Evolutionary conservation across 2,797 vertebrate genomes (phyloP).

Genomic region (Neosilurus hyrtlii): DNA sequence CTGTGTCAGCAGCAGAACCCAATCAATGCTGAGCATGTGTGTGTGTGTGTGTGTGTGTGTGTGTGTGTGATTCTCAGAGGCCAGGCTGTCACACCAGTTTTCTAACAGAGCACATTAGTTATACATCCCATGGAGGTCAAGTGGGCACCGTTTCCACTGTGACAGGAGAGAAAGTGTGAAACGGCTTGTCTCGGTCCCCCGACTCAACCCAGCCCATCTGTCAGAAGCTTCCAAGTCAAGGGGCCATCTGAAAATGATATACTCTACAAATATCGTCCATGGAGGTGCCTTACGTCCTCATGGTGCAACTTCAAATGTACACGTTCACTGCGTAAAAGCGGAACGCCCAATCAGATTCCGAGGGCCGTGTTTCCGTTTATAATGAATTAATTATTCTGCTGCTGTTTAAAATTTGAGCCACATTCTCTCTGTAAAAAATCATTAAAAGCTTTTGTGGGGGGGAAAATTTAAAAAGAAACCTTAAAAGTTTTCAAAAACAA

Average conservation of each 20-base stretch:
- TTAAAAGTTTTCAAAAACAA: no score
- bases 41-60: conserved; percentile 27
- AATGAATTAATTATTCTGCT: no score
- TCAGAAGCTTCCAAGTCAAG: conserved; percentile 33
- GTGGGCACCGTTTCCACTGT: conserved; percentile 29
- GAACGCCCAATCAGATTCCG: no score
- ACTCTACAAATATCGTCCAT: background rate
- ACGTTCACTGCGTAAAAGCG: no score
- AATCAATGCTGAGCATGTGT: conserved; percentile 69
- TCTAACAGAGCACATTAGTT: conserved; percentile 50
- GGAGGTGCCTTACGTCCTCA: background rate
- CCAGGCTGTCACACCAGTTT: conserved; percentile 35
- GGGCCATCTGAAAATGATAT: conserved; percentile 11
- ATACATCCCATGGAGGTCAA: conserved; percentile 49
- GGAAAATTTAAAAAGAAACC: no score
- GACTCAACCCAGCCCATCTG: conserved; percentile 48
- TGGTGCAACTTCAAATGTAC: no score
- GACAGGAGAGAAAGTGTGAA: conserved; percentile 47
- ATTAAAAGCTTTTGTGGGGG: no score
- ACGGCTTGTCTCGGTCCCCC: conserved; percentile 34
- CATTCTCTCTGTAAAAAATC: no score
- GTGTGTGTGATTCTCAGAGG: conserved; percentile 44
- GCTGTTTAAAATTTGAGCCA: no score
- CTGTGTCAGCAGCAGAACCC: conserved; percentile 68
- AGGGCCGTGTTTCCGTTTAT: no score